Conservation (phyloP, 2,797 vertebrate species). For the Acipenser transmontanus region DNA sequence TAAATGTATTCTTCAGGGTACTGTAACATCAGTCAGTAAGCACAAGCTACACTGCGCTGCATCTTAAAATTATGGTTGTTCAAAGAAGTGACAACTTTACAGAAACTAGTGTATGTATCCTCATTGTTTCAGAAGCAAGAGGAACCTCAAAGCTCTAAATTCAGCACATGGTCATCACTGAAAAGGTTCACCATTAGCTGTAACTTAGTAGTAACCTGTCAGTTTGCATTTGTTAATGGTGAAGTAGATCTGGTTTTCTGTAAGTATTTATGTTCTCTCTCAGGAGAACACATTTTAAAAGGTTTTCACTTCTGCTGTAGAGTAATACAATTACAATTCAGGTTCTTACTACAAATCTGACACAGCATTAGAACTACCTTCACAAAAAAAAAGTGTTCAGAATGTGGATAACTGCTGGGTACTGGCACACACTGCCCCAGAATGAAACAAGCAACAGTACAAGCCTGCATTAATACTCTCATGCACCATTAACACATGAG, state of each 20-base stretch:
- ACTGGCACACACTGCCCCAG: constrained; percentile 4
- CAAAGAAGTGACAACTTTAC: constrained; percentile 5
- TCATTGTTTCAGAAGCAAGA: neutral
- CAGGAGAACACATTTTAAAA: neutral
- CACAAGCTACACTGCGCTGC: constrained; percentile 21
- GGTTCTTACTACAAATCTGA: neutral
- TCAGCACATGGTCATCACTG: neutral
- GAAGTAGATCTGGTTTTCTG: neutral
- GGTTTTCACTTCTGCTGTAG: neutral
- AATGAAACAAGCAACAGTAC: neutral
- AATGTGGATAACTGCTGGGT: constrained; percentile 1
- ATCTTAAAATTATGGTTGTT: constrained; percentile 3
- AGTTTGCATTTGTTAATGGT: constrained; percentile 1
- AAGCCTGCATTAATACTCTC: neutral
- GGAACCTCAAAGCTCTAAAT: neutral
- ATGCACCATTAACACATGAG: constrained; percentile 6
- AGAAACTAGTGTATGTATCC: constrained; percentile 7
- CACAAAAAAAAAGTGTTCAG: neutral
- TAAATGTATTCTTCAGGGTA: constrained; percentile 18
- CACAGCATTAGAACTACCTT: neutral
- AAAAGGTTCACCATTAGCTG: constrained; percentile 47
- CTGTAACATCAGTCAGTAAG: constrained; percentile 19
- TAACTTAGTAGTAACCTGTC: constrained; percentile 25
- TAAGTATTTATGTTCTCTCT: neutral
- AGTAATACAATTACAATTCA: neutral